A percentile compares a stretch with the other conserved stretches of the same genome.
phyloP scores from a whole-genome alignment of 2,888 invertebrate species.

The Amblyjoppa proteus region DNA sequence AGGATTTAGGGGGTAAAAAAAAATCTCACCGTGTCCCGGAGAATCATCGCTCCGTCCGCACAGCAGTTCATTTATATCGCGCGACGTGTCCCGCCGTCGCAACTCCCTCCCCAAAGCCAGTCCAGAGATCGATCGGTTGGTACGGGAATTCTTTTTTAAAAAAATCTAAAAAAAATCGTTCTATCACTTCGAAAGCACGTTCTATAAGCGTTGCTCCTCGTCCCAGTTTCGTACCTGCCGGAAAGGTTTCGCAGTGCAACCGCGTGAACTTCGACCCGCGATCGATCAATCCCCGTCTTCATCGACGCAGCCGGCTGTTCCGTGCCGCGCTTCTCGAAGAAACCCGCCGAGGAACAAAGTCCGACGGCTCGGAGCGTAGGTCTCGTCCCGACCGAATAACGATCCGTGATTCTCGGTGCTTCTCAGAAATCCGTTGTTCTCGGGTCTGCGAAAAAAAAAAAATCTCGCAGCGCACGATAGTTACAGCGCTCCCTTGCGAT shows the following conservation, averaged over 20 bases:
- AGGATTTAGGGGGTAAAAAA: background rate
- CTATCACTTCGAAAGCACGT: slow-evolving; percentile 18
- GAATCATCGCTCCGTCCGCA: slow-evolving; percentile 11
- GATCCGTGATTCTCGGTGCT: background rate
- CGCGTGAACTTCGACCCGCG: slow-evolving; percentile 51
- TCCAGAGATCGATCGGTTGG: slow-evolving; percentile 48
- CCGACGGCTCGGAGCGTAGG: background rate
- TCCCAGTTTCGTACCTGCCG: slow-evolving; percentile 64
- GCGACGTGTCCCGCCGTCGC: slow-evolving; percentile 10
- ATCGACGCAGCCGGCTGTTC: slow-evolving; percentile 39
- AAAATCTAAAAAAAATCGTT: slow-evolving; percentile 22
- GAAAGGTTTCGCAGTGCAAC: slow-evolving; percentile 53
- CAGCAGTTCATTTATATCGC: slow-evolving; percentile 25
- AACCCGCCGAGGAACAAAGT: slow-evolving; percentile 29
- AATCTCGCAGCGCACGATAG: too few relatives aligned
- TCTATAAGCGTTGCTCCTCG: slow-evolving; percentile 52
- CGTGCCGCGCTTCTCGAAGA: slow-evolving; percentile 30
- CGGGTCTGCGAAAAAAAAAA: background rate
- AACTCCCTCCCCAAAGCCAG: slow-evolving; percentile 16
- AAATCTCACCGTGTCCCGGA: background rate
- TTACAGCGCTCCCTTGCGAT: background rate
- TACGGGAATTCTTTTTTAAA: slow-evolving; percentile 31
- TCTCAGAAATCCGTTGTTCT: background rate
- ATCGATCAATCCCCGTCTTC: slow-evolving; percentile 61
- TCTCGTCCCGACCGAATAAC: background rate